A percentile compares a stretch with the other conserved stretches of the same genome.
These are phyloP conservation scores for Tokudaia muenninki DNA, from an alignment of 2,797 vertebrate species.

Conservation along the genomic window DNA sequence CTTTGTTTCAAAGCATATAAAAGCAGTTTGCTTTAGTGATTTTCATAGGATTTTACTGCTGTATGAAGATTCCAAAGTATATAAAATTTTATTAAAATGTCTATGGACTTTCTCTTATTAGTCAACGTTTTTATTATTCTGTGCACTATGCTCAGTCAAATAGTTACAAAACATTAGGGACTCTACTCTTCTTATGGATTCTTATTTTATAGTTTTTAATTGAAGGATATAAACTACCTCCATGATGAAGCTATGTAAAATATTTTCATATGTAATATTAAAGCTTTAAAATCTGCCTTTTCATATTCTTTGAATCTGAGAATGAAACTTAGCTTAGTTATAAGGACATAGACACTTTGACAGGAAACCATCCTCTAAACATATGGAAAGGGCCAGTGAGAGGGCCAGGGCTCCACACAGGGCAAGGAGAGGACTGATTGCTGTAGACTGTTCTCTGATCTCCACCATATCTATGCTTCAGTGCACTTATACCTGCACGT, in stretches of 20 bases:
- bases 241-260: neutral
- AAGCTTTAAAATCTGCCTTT: neutral
- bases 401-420: neutral
- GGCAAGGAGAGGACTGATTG: neutral
- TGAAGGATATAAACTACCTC: neutral
- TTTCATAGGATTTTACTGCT: neutral
- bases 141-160: neutral
- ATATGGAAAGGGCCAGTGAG: neutral
- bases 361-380: neutral
- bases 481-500: neutral
- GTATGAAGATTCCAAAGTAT: neutral
- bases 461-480: neutral
- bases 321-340: neutral
- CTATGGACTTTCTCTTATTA: neutral
- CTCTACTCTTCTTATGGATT: neutral
- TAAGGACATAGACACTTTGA: neutral
- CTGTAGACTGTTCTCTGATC: neutral
- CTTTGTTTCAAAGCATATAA: neutral
- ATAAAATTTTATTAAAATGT: neutral
- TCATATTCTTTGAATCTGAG: neutral
- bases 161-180: neutral
- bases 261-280: neutral
- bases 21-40: neutral
- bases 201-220: neutral
- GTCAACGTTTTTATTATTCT: neutral